phyloP scores from a whole-genome alignment of 2,888 invertebrate species.

The Meteorus cinctellus region DNA sequence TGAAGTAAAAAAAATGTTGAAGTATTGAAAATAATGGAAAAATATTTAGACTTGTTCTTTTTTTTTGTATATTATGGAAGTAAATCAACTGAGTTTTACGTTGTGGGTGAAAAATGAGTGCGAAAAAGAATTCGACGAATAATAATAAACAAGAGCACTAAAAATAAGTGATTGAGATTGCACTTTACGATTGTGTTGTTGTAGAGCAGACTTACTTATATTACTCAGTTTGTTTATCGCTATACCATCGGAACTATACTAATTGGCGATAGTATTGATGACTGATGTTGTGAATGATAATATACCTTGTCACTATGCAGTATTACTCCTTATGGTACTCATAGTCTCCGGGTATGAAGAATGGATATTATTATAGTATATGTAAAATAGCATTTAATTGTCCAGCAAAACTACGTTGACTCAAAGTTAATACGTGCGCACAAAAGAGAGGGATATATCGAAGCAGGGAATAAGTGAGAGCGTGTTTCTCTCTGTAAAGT shows the following conservation, averaged over 20 bases:
- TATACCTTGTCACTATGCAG: too few relatives aligned
- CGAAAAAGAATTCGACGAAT: not conserved
- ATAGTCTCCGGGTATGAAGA: too few relatives aligned
- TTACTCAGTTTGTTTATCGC: not conserved
- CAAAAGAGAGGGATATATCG: constrained; percentile 10
- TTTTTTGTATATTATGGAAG: too few relatives aligned
- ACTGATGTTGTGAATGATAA: too few relatives aligned
- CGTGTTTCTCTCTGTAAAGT: constrained; percentile 23
- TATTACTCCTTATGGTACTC: too few relatives aligned
- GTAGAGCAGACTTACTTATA: not conserved
- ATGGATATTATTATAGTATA: too few relatives aligned
- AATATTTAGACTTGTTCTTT: not conserved
- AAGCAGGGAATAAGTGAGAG: constrained; percentile 23
- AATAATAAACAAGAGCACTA: not conserved
- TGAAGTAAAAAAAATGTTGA: not conserved
- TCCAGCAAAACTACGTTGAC: not conserved
- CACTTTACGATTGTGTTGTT: not conserved
- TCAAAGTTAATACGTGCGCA: not conserved
- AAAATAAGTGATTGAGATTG: not conserved
- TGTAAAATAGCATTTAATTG: not conserved
- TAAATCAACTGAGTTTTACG: not conserved
- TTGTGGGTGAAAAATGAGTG: not conserved
- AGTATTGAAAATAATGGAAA: not conserved
- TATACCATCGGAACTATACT: not conserved
- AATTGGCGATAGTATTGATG: too few relatives aligned